Base-by-base conservation (phyloP, 2,113 vertebrate species). In the Corythornis vintsioides region DNA sequence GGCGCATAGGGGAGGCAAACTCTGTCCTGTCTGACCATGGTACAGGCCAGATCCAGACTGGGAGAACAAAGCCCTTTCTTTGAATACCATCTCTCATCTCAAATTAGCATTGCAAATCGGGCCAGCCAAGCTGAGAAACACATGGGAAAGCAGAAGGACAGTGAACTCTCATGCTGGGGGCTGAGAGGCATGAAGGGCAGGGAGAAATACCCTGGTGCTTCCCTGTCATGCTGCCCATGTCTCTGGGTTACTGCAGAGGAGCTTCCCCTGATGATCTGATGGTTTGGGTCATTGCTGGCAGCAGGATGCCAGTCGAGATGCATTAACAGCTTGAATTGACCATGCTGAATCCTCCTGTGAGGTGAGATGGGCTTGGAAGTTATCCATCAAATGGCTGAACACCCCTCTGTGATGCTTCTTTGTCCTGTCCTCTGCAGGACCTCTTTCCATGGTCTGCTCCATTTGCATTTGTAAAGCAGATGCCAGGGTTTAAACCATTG, bases 51-150 rank as follows among this genome's bases (percentile, higher is more conserved):
- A 29, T 35, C 86, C 31, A 57, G 28, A 42, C 67, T 4, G 60
- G 3, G 15, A 59, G 81, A 89, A 95, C 88, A 96, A 94, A 96
- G 86, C 57, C 63, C 53, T 75, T 81, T 61, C 90, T 95, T 78
- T 29, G 81, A 89, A 3, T 74, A 73, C 70, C 89, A 92, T 93
- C 92, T 93, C 93, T 72, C 89, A 5, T 91, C 91, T 63, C 42
- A 2, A 50, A 96, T 96, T 90, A 94, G 95, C 95, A 90, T 95
- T 96, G 89, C 89, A 95, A 94, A 95, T 89, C 12, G 33, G 17
- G 50, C 52, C 53, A 7, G 73, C 33, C 66, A 85, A 90, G 78
- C 89, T 59, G 94, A 35, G 83, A 60, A 82, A 63, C 94, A 96
- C 90, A 76, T 89, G 94, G 94, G 92, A 93, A 96, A 94, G 89